These are phyloP conservation scores for Dendrocincla fuliginosa DNA, from an alignment of 2,797 vertebrate species.

Conservation along the genomic window DNA sequence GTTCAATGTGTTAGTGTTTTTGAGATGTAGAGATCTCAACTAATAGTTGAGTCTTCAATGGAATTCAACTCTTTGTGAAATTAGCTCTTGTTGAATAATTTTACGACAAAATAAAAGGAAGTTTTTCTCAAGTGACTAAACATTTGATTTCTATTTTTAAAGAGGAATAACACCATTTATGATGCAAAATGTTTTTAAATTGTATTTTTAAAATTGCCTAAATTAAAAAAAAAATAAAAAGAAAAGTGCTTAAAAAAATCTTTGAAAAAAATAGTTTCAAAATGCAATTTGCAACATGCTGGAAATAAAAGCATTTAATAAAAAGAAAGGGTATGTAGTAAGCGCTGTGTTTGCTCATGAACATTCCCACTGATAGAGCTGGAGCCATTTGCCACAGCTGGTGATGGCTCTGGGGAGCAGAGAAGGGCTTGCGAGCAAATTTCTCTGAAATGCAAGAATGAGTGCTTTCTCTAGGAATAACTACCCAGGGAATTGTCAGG, in stretches of 20 bases:
- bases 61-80: background rate
- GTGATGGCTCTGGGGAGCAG: background rate
- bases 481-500: background rate
- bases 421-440: background rate
- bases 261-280: background rate
- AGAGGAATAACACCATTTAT: background rate
- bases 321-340: fast-evolving
- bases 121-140: background rate
- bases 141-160: background rate
- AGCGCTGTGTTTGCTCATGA: background rate
- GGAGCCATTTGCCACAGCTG: background rate
- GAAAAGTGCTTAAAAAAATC: background rate
- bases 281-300: background rate
- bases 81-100: background rate
- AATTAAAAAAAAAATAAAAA: too few relatives aligned
- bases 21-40: background rate
- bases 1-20: background rate
- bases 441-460: background rate
- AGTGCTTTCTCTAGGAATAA: background rate
- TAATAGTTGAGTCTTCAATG: background rate
- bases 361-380: background rate
- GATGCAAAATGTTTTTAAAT: background rate
- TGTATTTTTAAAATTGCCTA: background rate
- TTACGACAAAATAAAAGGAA: background rate
- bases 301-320: background rate